A percentile compares a stretch with the other conserved stretches of the same genome.
Evolutionary conservation across 2,888 invertebrate species (phyloP).

Genomic region (Xanthorhoe spadicearia): DNA sequence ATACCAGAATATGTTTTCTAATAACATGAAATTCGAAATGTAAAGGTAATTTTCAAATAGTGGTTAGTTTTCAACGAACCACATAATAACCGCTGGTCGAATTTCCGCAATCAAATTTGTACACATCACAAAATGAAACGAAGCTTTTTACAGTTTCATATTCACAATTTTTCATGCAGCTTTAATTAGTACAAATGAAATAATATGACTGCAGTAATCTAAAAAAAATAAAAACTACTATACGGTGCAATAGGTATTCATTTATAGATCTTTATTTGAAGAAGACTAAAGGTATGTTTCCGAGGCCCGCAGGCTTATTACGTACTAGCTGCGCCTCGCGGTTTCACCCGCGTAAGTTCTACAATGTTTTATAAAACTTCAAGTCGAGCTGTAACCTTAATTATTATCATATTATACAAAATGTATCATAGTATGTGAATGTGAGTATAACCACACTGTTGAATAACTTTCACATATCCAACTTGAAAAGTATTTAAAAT

Average conservation of each 20-base stretch:
- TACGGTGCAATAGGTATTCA: no score
- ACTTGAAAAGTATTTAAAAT: conserved; percentile 32
- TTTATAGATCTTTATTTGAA: no score
- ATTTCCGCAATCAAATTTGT: conserved; percentile 12
- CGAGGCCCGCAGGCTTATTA: no score
- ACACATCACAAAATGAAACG: conserved; percentile 5
- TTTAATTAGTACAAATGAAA: no score
- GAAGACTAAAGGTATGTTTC: no score
- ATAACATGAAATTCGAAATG: neutral
- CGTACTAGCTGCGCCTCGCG: no score
- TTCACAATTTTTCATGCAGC: no score
- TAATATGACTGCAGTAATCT: no score
- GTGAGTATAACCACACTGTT: neutral
- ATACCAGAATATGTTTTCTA: neutral
- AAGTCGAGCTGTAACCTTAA: neutral
- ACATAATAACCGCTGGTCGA: conserved; percentile 3
- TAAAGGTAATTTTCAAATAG: conserved; percentile 1
- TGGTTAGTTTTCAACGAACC: conserved; percentile 17
- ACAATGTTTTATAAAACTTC: neutral
- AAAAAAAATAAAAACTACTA: no score
- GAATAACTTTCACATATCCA: conserved; percentile 26
- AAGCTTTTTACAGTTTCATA: neutral
- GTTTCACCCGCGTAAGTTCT: no score
- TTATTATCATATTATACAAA: neutral
- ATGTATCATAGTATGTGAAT: neutral